These are phyloP conservation scores for Pristionchus pacificus DNA, from an alignment of 1,140 invertebrate genomes.

Conservation along the genomic window DNA sequence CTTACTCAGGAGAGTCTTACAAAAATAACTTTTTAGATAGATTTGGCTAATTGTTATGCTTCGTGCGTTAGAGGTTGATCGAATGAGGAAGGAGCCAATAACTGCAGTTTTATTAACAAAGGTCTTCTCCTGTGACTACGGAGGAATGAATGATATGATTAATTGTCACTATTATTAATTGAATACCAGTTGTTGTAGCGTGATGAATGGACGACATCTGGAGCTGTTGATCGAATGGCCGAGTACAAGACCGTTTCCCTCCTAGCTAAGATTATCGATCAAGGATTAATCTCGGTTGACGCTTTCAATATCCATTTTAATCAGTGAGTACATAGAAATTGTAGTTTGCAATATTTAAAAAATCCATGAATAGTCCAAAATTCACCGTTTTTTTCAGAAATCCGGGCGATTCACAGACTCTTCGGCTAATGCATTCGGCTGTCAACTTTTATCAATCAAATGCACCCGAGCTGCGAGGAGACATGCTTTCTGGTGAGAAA, in stretches of 20 bases:
- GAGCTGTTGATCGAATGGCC: neutral
- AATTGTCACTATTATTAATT: too few relatives aligned
- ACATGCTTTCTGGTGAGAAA: too few relatives aligned
- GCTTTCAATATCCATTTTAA: neutral
- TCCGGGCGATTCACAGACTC: neutral
- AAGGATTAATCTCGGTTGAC: neutral
- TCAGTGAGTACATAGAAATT: too few relatives aligned
- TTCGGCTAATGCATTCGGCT: neutral
- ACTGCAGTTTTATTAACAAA: too few relatives aligned
- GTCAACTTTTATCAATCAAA: neutral
- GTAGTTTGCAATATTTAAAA: neutral
- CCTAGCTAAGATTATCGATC: neutral
- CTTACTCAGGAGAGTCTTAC: too few relatives aligned
- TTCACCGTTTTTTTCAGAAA: neutral
- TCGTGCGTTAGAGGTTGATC: too few relatives aligned
- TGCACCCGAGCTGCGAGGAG: neutral
- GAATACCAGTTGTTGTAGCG: neutral
- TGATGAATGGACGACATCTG: neutral
- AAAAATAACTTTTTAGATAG: too few relatives aligned
- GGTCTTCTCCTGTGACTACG: too few relatives aligned
- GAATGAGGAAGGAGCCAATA: too few relatives aligned
- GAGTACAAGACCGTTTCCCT: neutral
- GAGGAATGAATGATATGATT: too few relatives aligned
- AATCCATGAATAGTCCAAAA: neutral
- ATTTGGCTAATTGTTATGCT: too few relatives aligned